Base-by-base conservation (phyloP, 2,797 vertebrate species). In the Syngnathus rostellatus region DNA sequence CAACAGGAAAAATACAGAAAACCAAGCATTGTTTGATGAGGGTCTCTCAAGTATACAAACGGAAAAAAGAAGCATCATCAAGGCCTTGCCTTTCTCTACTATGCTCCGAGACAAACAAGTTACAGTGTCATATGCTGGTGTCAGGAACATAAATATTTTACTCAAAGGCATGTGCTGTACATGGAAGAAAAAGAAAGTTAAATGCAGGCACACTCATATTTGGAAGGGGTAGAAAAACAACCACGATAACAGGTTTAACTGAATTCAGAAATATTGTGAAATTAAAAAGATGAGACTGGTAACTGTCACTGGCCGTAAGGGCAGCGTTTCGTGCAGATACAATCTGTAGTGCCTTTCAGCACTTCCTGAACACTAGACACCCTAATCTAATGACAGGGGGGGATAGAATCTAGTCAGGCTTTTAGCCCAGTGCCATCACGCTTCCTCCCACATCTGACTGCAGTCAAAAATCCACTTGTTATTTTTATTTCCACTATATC, bases 291-390 rank as follows among this genome's bases (percentile, higher is more conserved):
- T 66, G 72, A 74, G 83, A 87, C 89, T 89, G 88, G 89, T 79
- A 89, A 87, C 83, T 83, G 86, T 90, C 89, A 89, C 71, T 79
- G 82, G 79, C 87, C 66, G 72, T 73, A 86, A 81, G 77, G 82
- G 81, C 85, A 79, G 83, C 69, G 74, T 86, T 83, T 85, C 68
- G 75, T 78, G 72, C 75, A 78, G 90, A 92, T 92, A 89, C 75
- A 75, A 93, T 92, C 91, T 82, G 74, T 83, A 85, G 77, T 76
- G 88, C 87, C 90, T 92, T 91, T 92, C 92, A 91, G 91, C 90
- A 85, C 90, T 90, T 92, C 90, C 90, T 88, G 89, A 84, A 85
- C 79, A 84, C 74, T 75, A 91, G 89, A 89, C 87, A 78, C 80
- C 64, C 87, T 92, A 93, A 92, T 93, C 88, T 78, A 91, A 92